Conservation (phyloP, 2,113 vertebrate genomes). For the Hemicordylus capensis region DNA sequence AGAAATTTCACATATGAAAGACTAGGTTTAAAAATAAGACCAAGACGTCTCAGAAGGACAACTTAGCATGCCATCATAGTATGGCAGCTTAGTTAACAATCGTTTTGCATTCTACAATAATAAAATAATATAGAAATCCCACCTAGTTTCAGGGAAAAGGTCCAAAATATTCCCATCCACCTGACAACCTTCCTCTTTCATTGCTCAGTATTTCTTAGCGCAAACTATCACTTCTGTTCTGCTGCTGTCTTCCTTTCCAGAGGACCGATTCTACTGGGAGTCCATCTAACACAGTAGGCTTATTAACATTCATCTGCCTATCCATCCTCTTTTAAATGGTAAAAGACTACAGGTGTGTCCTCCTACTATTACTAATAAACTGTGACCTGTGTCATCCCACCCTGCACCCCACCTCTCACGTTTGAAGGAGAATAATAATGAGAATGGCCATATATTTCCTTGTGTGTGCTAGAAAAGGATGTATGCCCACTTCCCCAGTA, state of each 20-base stretch:
- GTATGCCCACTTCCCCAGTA: not conserved
- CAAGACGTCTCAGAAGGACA: not conserved
- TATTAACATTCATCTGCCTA: not conserved
- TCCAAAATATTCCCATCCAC: not conserved
- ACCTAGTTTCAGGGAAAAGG: not conserved
- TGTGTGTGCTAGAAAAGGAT: not conserved
- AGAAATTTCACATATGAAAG: not conserved
- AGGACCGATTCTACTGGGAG: not conserved
- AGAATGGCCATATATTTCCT: not conserved
- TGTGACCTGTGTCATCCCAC: not conserved
- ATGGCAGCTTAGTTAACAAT: not conserved
- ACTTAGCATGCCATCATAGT: not conserved
- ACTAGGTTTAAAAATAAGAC: slow-evolving; percentile 14
- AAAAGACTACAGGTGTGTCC: too few relatives aligned
- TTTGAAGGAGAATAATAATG: not conserved
- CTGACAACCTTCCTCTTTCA: not conserved
- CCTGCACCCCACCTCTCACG: too few relatives aligned
- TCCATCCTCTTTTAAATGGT: not conserved
- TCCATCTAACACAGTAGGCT: not conserved
- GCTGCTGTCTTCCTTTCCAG: not conserved
- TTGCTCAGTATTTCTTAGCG: not conserved
- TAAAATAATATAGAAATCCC: not conserved
- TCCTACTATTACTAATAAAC: not conserved
- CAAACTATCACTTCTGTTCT: not conserved
- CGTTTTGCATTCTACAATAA: not conserved